phyloP scores from a whole-genome alignment of 2,113 vertebrate genomes.

The Tonatia bakeri region DNA sequence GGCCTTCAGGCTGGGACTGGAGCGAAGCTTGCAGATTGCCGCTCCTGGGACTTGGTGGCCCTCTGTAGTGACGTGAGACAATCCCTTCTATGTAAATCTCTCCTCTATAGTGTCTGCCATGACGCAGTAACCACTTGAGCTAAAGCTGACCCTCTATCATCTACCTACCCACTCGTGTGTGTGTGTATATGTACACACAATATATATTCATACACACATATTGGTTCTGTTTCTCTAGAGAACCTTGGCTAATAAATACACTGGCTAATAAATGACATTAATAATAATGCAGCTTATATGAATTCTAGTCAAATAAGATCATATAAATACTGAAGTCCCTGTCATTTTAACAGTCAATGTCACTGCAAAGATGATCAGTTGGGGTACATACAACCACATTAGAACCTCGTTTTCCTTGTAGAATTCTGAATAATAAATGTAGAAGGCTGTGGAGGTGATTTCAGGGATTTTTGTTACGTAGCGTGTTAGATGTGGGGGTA shows the following conservation, averaged over 20 bases:
- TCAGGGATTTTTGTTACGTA: background rate
- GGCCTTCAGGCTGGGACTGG: background rate
- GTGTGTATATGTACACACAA: no score
- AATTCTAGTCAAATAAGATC: background rate
- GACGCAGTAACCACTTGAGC: no score
- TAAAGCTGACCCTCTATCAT: no score
- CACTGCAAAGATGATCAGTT: background rate
- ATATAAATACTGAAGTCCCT: background rate
- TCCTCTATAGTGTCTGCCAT: no score
- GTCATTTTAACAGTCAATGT: background rate
- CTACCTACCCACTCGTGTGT: no score
- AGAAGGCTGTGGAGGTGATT: background rate
- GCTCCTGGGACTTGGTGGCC: background rate
- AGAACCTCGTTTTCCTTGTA: background rate
- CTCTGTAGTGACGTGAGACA: background rate
- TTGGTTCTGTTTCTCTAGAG: background rate
- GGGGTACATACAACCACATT: background rate
- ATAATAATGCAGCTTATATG: background rate
- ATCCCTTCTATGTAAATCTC: background rate
- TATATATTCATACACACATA: no score
- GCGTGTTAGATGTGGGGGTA: background rate
- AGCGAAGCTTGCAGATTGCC: background rate
- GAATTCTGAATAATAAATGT: background rate
- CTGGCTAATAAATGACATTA: background rate
- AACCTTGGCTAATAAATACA: background rate